Percentiles rank a stretch among this genome's conserved stretches.
Conservation (phyloP, 2,113 vertebrate species). For the Myocastor coypus region DNA sequence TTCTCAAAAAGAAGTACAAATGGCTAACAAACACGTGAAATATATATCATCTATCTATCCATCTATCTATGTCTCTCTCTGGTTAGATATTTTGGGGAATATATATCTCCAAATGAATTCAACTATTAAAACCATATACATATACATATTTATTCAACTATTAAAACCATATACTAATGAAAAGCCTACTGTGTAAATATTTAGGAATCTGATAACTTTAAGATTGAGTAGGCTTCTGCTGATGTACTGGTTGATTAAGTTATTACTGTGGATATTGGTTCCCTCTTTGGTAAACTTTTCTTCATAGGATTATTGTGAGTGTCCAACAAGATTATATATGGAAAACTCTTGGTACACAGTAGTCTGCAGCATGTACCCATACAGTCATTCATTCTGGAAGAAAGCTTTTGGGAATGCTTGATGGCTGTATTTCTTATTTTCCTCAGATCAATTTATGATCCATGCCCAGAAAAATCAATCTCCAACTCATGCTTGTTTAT, state of each 20-base stretch:
- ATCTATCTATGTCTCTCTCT: too few species aligned
- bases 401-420: neutral
- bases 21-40: neutral
- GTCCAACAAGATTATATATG: neutral
- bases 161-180: neutral
- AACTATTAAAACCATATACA: neutral
- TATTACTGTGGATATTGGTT: neutral
- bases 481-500: slow-evolving; percentile 45
- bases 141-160: neutral
- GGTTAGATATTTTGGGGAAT: too few species aligned
- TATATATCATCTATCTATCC: too few species aligned
- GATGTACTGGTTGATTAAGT: neutral
- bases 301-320: neutral
- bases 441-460: neutral
- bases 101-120: neutral
- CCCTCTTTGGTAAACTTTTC: neutral
- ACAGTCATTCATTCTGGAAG: neutral
- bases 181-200: fast-evolving
- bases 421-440: neutral
- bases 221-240: neutral
- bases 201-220: neutral
- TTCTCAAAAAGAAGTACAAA: neutral
- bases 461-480: neutral
- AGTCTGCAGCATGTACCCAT: neutral
- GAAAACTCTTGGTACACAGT: neutral